A percentile compares a stretch with the other conserved stretches of the same genome.
Evolutionary conservation across 2,113 vertebrate species (phyloP).

Genomic region (Rhinolophus sinicus): DNA sequence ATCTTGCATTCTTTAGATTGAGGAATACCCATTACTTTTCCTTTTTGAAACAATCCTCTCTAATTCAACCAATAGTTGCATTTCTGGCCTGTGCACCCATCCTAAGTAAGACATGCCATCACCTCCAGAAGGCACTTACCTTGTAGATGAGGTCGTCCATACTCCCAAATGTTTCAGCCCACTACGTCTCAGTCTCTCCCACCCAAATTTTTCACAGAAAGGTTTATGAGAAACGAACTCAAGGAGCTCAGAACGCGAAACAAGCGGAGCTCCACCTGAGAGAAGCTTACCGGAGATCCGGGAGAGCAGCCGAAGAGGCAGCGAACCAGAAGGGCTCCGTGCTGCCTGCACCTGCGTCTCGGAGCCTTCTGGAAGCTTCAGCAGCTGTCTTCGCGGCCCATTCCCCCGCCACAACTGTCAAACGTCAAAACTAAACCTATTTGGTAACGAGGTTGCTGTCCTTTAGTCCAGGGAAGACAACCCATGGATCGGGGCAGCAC

Average conservation of each 20-base stretch:
- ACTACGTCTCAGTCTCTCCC: background rate
- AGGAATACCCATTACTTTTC: background rate
- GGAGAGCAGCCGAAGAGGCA: too few relatives aligned
- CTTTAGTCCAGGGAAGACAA: background rate
- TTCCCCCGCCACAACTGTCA: background rate
- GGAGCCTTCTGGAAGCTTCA: background rate
- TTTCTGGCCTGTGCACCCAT: background rate
- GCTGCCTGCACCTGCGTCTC: background rate
- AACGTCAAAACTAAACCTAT: background rate
- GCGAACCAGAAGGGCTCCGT: background rate
- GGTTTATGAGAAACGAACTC: background rate
- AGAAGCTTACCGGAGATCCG: background rate
- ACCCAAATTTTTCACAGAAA: rapidly evolving
- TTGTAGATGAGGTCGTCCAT: background rate
- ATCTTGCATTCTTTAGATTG: background rate
- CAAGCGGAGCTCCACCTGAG: rapidly evolving
- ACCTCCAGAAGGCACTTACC: background rate
- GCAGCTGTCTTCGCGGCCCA: background rate
- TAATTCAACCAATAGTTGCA: too few relatives aligned
- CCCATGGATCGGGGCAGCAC: rapidly evolving
- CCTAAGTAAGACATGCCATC: too few relatives aligned
- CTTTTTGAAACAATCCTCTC: background rate
- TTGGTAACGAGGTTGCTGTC: background rate
- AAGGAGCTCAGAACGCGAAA: background rate
- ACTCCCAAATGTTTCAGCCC: background rate